phyloP scores from a whole-genome alignment of 2,113 vertebrate genomes.

The Setophaga coronata region DNA sequence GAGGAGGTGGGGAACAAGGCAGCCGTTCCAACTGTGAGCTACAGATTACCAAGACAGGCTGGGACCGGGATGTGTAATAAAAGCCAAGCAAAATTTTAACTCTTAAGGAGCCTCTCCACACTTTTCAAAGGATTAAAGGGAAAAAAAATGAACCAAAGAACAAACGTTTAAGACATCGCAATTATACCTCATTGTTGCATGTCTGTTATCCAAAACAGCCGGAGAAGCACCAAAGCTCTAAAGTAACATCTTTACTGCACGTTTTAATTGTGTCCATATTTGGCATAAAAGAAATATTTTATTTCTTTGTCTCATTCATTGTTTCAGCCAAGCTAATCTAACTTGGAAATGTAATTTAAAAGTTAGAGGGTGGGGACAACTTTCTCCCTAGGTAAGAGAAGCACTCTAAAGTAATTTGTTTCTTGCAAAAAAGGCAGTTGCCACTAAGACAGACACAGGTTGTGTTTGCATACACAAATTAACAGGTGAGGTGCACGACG shows the following conservation, averaged over 20 bases:
- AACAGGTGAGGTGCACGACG: background rate
- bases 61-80: background rate
- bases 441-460: background rate
- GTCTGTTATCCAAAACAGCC: background rate
- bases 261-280: background rate
- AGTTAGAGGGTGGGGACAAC: background rate
- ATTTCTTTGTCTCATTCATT: conserved; percentile 11
- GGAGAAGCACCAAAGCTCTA: background rate
- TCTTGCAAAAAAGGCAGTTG: background rate
- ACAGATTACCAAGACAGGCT: background rate
- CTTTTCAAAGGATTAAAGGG: background rate
- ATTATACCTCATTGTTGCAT: background rate
- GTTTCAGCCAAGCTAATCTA: background rate
- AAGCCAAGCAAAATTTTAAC: conserved; percentile 4
- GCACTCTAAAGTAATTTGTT: background rate
- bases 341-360: background rate
- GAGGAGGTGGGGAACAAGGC: background rate
- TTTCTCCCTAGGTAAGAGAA: background rate
- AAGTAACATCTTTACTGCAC: background rate
- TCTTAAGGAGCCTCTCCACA: background rate
- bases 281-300: conserved; percentile 10
- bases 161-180: background rate
- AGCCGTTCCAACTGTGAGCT: background rate
- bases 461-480: background rate
- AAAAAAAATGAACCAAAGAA: background rate